These are phyloP conservation scores for Paralichthys olivaceus DNA, from an alignment of 2,113 vertebrate species.

Conservation along the genomic window DNA sequence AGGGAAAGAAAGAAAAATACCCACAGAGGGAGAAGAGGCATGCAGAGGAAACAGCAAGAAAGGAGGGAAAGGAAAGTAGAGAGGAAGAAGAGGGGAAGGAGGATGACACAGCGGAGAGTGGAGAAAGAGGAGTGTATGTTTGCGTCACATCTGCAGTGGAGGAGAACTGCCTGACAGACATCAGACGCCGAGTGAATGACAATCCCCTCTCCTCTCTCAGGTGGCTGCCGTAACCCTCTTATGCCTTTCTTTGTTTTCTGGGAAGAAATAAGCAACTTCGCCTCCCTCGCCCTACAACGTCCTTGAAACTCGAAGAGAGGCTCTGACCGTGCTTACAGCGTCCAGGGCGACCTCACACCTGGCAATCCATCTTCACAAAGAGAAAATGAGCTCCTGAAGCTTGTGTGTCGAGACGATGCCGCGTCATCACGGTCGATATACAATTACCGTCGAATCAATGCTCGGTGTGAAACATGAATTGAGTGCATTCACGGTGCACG, in stretches of 20 bases:
- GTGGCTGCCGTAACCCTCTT: constrained; percentile 38
- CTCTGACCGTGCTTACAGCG: background rate
- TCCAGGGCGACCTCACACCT: constrained; percentile 20
- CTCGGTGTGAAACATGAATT: constrained; percentile 25
- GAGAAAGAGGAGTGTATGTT: constrained; percentile 55
- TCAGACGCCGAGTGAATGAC: constrained; percentile 75
- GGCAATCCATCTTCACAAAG: constrained; percentile 26
- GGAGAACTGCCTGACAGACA: constrained; percentile 76
- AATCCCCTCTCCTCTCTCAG: constrained; percentile 69
- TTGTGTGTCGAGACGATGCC: background rate
- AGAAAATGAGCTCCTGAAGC: constrained; percentile 17
- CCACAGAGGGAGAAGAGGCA: constrained; percentile 16
- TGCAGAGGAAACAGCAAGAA: constrained; percentile 11
- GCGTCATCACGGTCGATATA: constrained; percentile 48
- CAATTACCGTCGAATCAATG: constrained; percentile 53
- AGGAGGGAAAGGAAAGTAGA: constrained; percentile 18
- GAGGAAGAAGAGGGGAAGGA: constrained; percentile 1
- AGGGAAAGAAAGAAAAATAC: background rate
- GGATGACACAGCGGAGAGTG: constrained; percentile 56
- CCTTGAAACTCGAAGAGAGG: constrained; percentile 51
- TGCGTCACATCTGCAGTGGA: constrained; percentile 79
- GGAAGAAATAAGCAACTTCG: constrained; percentile 2
- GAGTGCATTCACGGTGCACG: constrained; percentile 18
- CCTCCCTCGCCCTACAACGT: constrained; percentile 11
- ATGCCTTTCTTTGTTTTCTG: constrained; percentile 4